Percentiles rank a stretch among this genome's conserved stretches.
Conservation (phyloP, 2,888 invertebrate genomes). For the Anodontia alba region DNA sequence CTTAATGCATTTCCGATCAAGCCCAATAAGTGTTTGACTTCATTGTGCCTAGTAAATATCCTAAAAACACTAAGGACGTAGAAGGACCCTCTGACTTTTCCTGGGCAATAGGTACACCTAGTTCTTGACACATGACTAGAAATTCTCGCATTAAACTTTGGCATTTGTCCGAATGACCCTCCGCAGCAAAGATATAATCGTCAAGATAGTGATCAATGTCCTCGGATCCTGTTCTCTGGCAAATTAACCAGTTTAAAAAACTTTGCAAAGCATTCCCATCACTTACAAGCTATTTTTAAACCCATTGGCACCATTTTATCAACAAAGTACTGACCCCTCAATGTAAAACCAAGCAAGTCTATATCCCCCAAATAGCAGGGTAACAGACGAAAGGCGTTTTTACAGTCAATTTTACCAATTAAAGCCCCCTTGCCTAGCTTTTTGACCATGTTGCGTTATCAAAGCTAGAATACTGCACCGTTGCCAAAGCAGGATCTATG, state of each 20-base stretch:
- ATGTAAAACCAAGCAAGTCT: constrained; percentile 23
- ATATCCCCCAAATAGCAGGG: constrained; percentile 24
- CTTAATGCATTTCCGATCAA: neutral
- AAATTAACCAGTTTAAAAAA: constrained; percentile 25
- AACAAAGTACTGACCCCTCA: constrained; percentile 19
- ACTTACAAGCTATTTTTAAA: constrained; percentile 14
- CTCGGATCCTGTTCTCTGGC: neutral
- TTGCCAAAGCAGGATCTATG: constrained; percentile 16
- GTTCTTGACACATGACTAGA: constrained; percentile 10
- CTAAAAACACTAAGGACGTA: constrained; percentile 20
- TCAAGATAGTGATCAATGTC: constrained; percentile 31
- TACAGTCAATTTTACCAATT: constrained; percentile 31
- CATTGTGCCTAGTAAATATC: constrained; percentile 34
- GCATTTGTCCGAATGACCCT: constrained; percentile 4
- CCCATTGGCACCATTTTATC: constrained; percentile 32
- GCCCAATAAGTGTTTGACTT: neutral
- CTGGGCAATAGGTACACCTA: constrained; percentile 32
- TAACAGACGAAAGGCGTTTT: constrained; percentile 30
- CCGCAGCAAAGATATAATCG: constrained; percentile 33
- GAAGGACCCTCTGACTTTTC: constrained; percentile 31
- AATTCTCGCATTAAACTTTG: constrained; percentile 22
- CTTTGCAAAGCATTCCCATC: constrained; percentile 29
- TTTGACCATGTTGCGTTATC: constrained; percentile 32
- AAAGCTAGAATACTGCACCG: constrained; percentile 32
- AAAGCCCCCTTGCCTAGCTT: constrained; percentile 12